phyloP scores from a whole-genome alignment of 2,797 vertebrate species.

The Lagocephalus sceleratus region DNA sequence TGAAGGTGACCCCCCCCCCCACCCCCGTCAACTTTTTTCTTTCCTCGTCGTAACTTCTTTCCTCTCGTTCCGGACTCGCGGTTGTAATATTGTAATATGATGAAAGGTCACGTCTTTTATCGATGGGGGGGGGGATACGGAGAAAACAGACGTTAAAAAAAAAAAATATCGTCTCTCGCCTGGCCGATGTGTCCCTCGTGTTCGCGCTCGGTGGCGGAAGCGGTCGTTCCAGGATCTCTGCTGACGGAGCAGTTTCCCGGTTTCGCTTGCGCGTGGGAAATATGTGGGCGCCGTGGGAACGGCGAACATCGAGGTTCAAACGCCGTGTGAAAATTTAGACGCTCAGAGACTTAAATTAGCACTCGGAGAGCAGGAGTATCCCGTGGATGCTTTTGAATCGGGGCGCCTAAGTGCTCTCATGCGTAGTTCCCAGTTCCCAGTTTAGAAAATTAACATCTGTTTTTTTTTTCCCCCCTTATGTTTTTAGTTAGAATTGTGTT shows the following conservation, averaged over 20 bases:
- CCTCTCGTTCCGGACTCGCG: constrained; percentile 30
- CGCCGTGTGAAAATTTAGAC: constrained; percentile 22
- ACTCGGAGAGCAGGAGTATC: not conserved
- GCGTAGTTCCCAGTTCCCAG: too few relatives aligned
- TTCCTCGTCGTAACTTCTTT: constrained; percentile 12
- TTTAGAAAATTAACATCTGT: too few relatives aligned
- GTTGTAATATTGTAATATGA: constrained; percentile 27
- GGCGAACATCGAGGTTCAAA: constrained; percentile 37
- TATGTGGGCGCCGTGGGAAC: constrained; percentile 58
- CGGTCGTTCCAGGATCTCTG: constrained; percentile 45
- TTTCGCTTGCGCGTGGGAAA: constrained; percentile 56
- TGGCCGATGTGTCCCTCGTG: constrained; percentile 14
- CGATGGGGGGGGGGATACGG: not conserved
- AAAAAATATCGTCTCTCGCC: constrained; percentile 4
- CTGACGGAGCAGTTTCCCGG: constrained; percentile 38
- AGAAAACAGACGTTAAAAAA: constrained; percentile 4
- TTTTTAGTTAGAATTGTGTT: not conserved
- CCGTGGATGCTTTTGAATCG: not conserved
- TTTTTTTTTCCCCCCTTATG: not conserved
- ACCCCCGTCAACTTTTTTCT: constrained; percentile 16
- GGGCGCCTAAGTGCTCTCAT: not conserved
- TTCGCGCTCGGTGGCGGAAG: constrained; percentile 9
- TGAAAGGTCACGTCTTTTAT: constrained; percentile 44
- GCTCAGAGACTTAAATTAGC: not conserved
- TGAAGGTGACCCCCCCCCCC: constrained; percentile 36